Evolutionary conservation across 2,113 vertebrate species (phyloP).

Genomic region (Cephalopholis sonnerati): DNA sequence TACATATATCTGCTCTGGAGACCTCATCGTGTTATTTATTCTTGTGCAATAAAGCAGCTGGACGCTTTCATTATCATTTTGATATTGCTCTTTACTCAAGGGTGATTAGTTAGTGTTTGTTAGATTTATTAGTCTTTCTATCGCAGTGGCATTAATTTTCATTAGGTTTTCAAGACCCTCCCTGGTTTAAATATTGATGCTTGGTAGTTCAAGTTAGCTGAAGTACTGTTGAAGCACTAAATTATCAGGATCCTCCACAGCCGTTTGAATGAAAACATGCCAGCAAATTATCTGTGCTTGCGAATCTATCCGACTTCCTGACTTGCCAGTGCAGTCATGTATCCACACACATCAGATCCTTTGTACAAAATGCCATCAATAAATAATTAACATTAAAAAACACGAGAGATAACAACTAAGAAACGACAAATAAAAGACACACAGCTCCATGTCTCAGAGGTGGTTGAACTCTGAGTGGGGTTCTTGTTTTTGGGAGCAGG

Average conservation of each 20-base stretch:
- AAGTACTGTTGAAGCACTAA: too few relatives aligned
- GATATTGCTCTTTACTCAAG: background rate
- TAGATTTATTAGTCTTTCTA: background rate
- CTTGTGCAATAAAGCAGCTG: background rate
- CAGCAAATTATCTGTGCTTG: background rate
- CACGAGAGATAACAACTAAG: background rate
- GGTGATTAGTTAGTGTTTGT: background rate
- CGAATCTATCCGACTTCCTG: background rate
- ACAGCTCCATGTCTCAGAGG: constrained; percentile 6
- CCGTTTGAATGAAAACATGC: background rate
- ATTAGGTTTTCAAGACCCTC: background rate
- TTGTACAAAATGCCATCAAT: background rate
- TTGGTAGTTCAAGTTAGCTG: background rate
- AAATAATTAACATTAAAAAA: background rate
- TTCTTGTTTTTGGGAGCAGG: constrained; percentile 44
- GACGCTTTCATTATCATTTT: background rate
- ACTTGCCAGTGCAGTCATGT: background rate
- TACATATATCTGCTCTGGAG: background rate
- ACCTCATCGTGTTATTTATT: background rate
- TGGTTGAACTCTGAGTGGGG: constrained; percentile 12
- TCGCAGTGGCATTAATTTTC: too few relatives aligned
- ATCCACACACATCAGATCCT: background rate
- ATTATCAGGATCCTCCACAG: background rate
- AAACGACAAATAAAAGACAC: background rate
- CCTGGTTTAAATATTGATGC: background rate